A percentile compares a stretch with the other conserved stretches of the same genome.
Conservation (phyloP, 2,113 vertebrate species). For the Crotalus tigris region DNA sequence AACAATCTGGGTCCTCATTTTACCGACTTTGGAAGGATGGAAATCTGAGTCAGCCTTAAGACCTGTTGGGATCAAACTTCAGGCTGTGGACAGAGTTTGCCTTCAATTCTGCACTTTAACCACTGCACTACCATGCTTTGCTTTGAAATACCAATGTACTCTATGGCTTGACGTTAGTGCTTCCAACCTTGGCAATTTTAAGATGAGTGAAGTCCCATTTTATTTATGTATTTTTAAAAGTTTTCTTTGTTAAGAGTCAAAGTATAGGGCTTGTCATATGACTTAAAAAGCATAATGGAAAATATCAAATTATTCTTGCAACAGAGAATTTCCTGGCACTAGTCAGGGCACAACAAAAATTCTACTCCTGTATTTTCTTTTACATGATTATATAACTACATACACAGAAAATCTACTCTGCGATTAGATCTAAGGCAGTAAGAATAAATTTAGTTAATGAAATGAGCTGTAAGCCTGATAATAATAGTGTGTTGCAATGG, state of each 20-base stretch:
- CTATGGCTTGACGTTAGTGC: not conserved
- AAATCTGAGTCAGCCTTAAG: no score
- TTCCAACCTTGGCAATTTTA: no score
- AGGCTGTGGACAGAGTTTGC: no score
- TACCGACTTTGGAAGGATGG: no score
- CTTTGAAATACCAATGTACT: not conserved
- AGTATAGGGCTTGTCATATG: not conserved
- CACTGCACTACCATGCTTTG: not conserved
- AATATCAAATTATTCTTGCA: not conserved
- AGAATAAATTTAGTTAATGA: not conserved
- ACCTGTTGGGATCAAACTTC: no score
- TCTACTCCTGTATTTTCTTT: not conserved
- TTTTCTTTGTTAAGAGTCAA: not conserved
- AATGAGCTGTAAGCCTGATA: not conserved
- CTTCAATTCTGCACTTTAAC: no score
- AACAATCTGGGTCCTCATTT: no score
- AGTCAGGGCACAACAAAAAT: not conserved
- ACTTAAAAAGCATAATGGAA: not conserved
- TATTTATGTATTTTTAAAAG: not conserved
- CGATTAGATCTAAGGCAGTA: not conserved
- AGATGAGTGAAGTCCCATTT: not conserved
- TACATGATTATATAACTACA: not conserved
- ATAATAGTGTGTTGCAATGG: not conserved
- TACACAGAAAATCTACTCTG: not conserved
- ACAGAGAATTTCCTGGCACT: not conserved